phyloP scores from a whole-genome alignment of 1,140 invertebrate genomes.

The Panagrolaimus sp. region DNA sequence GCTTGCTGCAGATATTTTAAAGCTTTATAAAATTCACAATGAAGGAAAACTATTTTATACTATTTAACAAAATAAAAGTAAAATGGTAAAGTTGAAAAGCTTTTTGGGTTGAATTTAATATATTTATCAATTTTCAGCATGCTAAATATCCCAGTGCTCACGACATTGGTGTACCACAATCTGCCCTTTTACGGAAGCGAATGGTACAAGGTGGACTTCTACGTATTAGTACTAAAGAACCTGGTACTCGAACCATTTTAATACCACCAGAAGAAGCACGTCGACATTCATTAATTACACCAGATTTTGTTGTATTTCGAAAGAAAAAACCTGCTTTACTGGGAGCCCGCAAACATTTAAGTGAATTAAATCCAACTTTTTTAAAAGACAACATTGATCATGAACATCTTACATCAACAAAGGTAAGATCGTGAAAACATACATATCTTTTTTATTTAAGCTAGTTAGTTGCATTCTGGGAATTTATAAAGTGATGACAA shows the following conservation, averaged over 20 bases:
- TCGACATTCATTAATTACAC: neutral
- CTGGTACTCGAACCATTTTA: neutral
- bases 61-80: too few relatives aligned
- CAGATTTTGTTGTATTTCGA: slow-evolving; percentile 2
- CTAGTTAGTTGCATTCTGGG: too few relatives aligned
- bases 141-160: too few relatives aligned
- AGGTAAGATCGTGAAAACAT: neutral
- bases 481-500: too few relatives aligned
- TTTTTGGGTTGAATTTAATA: too few relatives aligned
- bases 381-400: neutral
- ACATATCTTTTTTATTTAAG: too few relatives aligned
- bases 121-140: too few relatives aligned
- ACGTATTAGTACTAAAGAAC: neutral
- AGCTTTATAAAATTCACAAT: too few relatives aligned
- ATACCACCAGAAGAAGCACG: neutral
- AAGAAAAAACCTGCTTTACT: neutral
- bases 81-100: too few relatives aligned
- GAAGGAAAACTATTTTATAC: too few relatives aligned
- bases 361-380: neutral
- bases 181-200: neutral
- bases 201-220: slow-evolving; percentile 11
- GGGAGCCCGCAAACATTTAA: neutral
- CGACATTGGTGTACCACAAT: neutral
- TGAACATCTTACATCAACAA: neutral
- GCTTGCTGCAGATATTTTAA: too few relatives aligned